phyloP scores from a whole-genome alignment of 2,797 vertebrate genomes.

The Hoplostethus atlanticus region DNA sequence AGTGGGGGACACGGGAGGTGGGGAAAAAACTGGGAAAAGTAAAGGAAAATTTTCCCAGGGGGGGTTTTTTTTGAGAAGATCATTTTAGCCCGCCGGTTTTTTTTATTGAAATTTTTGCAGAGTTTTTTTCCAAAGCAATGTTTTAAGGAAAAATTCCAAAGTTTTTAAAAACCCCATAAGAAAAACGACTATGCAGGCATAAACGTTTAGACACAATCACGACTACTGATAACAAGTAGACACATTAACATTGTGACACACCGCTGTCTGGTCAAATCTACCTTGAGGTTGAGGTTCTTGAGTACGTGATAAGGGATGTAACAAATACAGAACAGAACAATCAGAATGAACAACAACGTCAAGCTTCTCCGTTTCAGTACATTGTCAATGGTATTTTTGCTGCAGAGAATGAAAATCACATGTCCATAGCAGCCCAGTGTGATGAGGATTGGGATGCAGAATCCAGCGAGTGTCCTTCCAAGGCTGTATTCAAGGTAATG shows the following conservation, averaged over 20 bases:
- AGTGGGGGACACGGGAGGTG: too few species aligned
- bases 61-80: too few species aligned
- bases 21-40: too few species aligned
- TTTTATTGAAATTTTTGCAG: too few species aligned
- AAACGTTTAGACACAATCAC: too few species aligned
- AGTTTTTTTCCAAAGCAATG: too few species aligned
- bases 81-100: too few species aligned
- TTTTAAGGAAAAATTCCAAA: too few species aligned
- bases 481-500: constrained; percentile 79
- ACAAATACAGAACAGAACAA: constrained; percentile 85
- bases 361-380: constrained; percentile 77
- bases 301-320: constrained; percentile 87
- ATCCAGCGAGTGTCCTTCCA: constrained; percentile 77
- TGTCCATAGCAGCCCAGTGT: constrained; percentile 86
- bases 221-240: constrained; percentile 86
- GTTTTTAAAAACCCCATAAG: too few species aligned
- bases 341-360: constrained; percentile 79
- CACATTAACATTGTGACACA: constrained; percentile 57
- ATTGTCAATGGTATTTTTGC: constrained; percentile 61
- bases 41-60: too few species aligned
- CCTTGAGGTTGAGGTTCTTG: constrained; percentile 82
- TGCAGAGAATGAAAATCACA: constrained; percentile 73
- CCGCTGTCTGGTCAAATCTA: constrained; percentile 37
- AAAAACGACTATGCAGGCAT: too few species aligned
- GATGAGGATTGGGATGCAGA: constrained; percentile 83